These are phyloP conservation scores for Myopa testacea DNA, from an alignment of 2,888 invertebrate genomes.

Conservation along the genomic window DNA sequence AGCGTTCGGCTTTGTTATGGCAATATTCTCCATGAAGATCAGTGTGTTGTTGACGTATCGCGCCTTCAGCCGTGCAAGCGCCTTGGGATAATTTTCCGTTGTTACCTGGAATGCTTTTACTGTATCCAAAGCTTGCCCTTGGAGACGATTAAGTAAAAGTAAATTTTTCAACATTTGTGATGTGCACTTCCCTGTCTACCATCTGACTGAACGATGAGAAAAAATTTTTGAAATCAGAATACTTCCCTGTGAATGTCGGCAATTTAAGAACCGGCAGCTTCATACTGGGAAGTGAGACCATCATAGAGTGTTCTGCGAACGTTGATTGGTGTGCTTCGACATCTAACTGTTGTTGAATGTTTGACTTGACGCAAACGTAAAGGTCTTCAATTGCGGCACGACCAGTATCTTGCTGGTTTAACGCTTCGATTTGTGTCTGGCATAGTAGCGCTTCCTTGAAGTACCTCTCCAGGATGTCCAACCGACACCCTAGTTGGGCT, in stretches of 20 bases:
- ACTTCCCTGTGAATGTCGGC: slow-evolving; percentile 39
- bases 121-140: slow-evolving; percentile 41
- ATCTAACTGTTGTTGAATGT: neutral
- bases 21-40: slow-evolving; percentile 39
- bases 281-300: neutral
- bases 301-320: neutral
- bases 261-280: slow-evolving; percentile 20
- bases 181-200: slow-evolving; percentile 34
- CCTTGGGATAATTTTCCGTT: slow-evolving; percentile 41
- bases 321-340: neutral
- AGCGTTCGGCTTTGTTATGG: too few species aligned
- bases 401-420: neutral
- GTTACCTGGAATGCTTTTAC: slow-evolving; percentile 41
- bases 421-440: neutral
- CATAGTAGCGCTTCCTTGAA: neutral
- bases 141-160: slow-evolving; percentile 37
- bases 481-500: neutral
- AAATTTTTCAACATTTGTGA: slow-evolving; percentile 38
- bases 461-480: neutral
- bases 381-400: neutral
- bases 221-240: slow-evolving; percentile 44
- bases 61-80: slow-evolving; percentile 33
- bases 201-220: slow-evolving; percentile 40
- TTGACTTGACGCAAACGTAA: neutral
- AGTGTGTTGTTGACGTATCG: slow-evolving; percentile 41